phyloP scores from a whole-genome alignment of 2,888 invertebrate species.

The Crematogaster levior region DNA sequence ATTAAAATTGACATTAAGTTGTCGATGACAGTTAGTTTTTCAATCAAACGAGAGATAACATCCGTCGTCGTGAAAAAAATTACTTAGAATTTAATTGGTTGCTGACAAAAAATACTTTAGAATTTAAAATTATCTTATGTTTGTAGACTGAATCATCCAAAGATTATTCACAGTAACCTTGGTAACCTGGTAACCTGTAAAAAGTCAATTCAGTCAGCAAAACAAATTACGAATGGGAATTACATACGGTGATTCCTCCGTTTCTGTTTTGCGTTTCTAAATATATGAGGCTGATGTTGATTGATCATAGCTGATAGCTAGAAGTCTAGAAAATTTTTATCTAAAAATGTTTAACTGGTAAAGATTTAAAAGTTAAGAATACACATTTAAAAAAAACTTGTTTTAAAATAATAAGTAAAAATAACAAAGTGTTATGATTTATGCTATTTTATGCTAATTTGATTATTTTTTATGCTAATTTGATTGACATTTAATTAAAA shows the following conservation, averaged over 20 bases:
- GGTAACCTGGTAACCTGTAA: conserved; percentile 21
- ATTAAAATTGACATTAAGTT: conserved; percentile 23
- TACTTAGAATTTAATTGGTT: conserved; percentile 61
- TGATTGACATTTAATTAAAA: neutral
- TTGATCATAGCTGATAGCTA: neutral
- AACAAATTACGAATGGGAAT: neutral
- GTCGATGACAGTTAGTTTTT: conserved; percentile 17
- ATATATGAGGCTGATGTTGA: neutral
- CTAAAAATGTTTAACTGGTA: neutral
- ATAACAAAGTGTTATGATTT: neutral
- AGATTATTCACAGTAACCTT: conserved; percentile 42
- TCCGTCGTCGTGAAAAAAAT: conserved; percentile 8
- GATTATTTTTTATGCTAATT: no score
- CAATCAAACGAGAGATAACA: conserved; percentile 41
- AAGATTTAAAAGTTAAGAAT: neutral
- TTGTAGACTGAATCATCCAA: neutral
- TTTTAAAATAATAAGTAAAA: neutral
- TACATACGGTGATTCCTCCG: conserved; percentile 20
- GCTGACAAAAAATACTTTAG: neutral
- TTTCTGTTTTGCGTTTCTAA: neutral
- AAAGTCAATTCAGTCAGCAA: conserved; percentile 27
- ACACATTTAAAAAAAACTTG: neutral
- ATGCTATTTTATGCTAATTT: neutral
- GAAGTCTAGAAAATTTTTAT: neutral
- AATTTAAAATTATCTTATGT: conserved; percentile 24